Base-by-base conservation (phyloP, 64 coral and sea anemone species). In the Porites australiensis region DNA sequence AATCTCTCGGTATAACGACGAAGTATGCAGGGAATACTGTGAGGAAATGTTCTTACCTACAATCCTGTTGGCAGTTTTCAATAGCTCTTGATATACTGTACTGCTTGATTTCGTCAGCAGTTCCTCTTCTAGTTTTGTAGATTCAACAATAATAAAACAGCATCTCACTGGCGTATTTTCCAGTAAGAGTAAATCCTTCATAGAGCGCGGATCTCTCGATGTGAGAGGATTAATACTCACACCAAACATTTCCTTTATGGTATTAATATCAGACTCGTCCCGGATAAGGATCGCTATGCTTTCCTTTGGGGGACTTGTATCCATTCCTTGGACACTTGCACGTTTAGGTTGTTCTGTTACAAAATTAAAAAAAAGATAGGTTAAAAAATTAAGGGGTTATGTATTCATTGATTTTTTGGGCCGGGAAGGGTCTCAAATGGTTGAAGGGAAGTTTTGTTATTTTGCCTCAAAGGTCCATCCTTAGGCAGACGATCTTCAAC, bases 81-180 rank as follows among this genome's bases (percentile, higher is more conserved):
- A 46, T 3, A 76, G 14, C 0, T 76, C 48, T 19, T 0, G 0
- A 50, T 50, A 53, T 1, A 3, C 0, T 4, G 0, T 0, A 57
- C 54, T 12, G 54, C 12, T 7, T 57, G 54, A 57, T 57, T 57
- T 57, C 54, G 12, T 57, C 7, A 9, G 12, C 54, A 5, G 6
- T 45, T 76, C 73, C 0, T 20, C 63, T 2, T 0, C 51, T 2
- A 54, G 10, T 4, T n/a, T 52, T 53, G 4, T 47, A 14, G 81
- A 61, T 5, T 64, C 14, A 2, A 84, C 47, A n/a, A 84, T 48
- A 65, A 84, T 22, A n/a, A 69, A 22, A 69, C 81, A 84, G 44
- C 62, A 68, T 68, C 63, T 27, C 11, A 68, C 19, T 68, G 61
- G 3, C 18, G 12, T 0, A 37, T 37, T 37, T 57, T 57, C 3